Conservation (phyloP, 2,797 vertebrate species). For the Calcarius lapponicus region DNA sequence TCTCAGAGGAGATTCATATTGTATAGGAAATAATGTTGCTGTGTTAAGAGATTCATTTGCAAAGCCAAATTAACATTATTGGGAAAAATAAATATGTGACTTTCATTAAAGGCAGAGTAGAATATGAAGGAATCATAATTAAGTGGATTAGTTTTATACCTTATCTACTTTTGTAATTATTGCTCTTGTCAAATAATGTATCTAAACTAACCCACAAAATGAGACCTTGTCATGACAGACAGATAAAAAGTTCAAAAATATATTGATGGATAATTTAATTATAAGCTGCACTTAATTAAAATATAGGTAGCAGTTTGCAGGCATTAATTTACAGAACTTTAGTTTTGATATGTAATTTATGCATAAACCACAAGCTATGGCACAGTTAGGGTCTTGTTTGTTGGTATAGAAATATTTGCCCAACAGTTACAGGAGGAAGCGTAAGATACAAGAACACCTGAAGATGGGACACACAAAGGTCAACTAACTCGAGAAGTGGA, state of each 20-base stretch:
- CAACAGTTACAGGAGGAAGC: background rate
- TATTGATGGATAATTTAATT: background rate
- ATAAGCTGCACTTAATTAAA: background rate
- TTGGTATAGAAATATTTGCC: background rate
- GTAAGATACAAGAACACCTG: accelerated
- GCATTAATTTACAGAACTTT: background rate
- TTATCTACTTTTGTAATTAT: background rate
- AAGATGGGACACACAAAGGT: background rate
- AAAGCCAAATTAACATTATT: background rate
- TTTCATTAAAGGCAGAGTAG: background rate
- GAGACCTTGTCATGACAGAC: background rate
- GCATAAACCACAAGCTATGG: background rate
- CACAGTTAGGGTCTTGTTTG: background rate
- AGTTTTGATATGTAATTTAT: background rate
- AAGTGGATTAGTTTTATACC: background rate
- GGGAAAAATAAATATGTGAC: background rate
- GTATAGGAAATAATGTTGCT: background rate
- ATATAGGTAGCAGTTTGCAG: background rate
- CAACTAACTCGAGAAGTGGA: accelerated
- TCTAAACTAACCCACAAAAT: background rate
- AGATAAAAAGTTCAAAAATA: background rate
- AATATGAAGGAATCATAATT: background rate
- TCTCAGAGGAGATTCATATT: background rate
- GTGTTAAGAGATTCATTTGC: background rate
- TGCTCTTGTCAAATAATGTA: background rate